Base-by-base conservation (phyloP, 2,797 vertebrate genomes). In the Philypnodon macrostomus region DNA sequence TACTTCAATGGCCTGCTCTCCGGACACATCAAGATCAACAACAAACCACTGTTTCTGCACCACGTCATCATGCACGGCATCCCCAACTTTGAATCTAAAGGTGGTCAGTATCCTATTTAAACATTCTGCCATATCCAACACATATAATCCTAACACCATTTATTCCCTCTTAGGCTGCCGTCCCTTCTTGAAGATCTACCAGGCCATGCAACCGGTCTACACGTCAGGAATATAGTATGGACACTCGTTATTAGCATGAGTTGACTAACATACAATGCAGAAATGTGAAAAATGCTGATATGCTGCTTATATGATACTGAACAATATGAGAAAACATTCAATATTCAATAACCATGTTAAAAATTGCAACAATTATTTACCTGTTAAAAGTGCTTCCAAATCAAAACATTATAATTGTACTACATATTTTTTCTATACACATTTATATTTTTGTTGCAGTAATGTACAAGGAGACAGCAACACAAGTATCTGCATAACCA, bases 51-150 rank as follows among this genome's bases (percentile, higher is more conserved):
- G 70, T 98, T 98, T 72, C 90, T 98, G 63, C 96, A 98, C 56
- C 95, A 98, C 0, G 95, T 98, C 79, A 96, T 98, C 89, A 96
- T 98, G 95, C 96, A 98, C 0, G 95, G 95, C 64, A 96, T 98
- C 42, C 96, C 96, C 70, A 96, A 96, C 87, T 97, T 97, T 2
- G 95, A 98, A 73, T 92, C 93, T 0, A 94, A 95, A 92, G 95
- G 95, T 63, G 96, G 96, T 96, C 73, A 82, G 80, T 4, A 1
- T 44, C 29, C 7, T 1, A 23, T 6, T 6, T 17, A 17, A 13
- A 12, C n/a, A 30, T 8, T 4, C 17, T 6, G 1, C 8, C 10
- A 46, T 21, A 30, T 2, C 23, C 7, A 16, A 13, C 10, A 13
- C 7, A n/a, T 23, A 4, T 1, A 4, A 21, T 5, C 8, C 27